A percentile compares a stretch with the other conserved stretches of the same genome.
phyloP scores from a whole-genome alignment of 2,113 vertebrate genomes.

The Gavialis gangeticus region DNA sequence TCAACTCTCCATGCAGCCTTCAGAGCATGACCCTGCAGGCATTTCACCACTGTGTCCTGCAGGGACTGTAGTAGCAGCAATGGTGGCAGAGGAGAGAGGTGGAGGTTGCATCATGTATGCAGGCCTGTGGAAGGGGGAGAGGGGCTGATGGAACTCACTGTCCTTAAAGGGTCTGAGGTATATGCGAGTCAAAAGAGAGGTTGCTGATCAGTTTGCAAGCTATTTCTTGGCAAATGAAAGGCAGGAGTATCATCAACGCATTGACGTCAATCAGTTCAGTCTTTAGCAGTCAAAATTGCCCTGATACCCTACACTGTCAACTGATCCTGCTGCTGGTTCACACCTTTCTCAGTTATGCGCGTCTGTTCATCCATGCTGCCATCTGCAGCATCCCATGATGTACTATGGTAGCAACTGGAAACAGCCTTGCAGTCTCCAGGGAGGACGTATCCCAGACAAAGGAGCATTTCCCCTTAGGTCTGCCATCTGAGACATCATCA shows the following conservation, averaged over 20 bases:
- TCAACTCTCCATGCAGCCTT: neutral
- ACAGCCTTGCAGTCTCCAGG: neutral
- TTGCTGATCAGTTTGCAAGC: neutral
- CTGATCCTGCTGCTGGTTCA: neutral
- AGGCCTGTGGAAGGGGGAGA: neutral
- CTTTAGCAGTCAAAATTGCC: neutral
- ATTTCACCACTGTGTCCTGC: neutral
- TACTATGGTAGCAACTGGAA: rapidly evolving
- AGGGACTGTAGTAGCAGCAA: rapidly evolving
- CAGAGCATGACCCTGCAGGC: neutral
- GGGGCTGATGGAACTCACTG: neutral
- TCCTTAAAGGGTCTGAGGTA: neutral
- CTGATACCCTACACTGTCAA: neutral
- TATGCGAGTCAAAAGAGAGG: neutral
- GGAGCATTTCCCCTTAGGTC: neutral
- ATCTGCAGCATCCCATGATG: neutral
- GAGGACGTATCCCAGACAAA: neutral
- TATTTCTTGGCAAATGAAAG: neutral
- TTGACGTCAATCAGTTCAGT: neutral
- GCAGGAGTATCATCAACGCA: neutral
- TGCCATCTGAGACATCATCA: neutral
- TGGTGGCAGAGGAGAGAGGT: neutral
- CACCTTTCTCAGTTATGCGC: neutral
- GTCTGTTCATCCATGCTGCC: neutral
- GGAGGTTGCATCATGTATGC: neutral